Conservation (phyloP, 2,113 vertebrate species). For the Heterotilapia buettikoferi region DNA sequence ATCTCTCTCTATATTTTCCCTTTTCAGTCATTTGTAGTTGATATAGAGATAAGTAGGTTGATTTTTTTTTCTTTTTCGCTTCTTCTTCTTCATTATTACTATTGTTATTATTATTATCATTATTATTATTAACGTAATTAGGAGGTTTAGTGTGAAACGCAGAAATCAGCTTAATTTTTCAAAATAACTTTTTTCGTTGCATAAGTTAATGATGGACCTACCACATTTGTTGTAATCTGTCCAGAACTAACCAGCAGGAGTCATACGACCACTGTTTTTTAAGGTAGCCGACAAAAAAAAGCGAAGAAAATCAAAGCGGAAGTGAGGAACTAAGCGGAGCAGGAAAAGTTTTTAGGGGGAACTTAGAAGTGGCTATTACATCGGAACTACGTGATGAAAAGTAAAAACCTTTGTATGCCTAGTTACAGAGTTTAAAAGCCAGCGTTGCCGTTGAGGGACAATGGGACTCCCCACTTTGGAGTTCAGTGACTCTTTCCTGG, state of each 20-base stretch:
- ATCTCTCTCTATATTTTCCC: background rate
- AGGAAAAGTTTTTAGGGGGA: conserved; percentile 15
- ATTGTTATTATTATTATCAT: background rate
- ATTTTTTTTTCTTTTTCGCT: background rate
- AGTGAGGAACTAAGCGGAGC: conserved; percentile 36
- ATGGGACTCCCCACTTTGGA: conserved; percentile 96
- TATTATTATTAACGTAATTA: background rate
- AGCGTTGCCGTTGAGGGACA: background rate
- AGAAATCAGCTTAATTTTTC: background rate
- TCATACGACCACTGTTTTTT: conserved; percentile 48
- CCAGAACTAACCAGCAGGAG: conserved; percentile 69
- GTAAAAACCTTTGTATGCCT: background rate
- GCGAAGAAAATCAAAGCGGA: conserved; percentile 48
- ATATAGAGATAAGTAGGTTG: background rate
- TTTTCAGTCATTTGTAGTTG: background rate
- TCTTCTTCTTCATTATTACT: background rate
- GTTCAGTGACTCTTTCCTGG: conserved; percentile 94
- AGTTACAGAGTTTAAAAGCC: background rate
- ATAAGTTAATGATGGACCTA: background rate
- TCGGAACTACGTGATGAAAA: conserved; percentile 36
- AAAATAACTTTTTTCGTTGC: background rate
- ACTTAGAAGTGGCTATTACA: background rate
- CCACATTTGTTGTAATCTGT: background rate
- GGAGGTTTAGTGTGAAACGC: background rate
- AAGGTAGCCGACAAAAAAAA: background rate